phyloP scores from a whole-genome alignment of 64 coral and sea anemone genomes.

The Montipora sp. region DNA sequence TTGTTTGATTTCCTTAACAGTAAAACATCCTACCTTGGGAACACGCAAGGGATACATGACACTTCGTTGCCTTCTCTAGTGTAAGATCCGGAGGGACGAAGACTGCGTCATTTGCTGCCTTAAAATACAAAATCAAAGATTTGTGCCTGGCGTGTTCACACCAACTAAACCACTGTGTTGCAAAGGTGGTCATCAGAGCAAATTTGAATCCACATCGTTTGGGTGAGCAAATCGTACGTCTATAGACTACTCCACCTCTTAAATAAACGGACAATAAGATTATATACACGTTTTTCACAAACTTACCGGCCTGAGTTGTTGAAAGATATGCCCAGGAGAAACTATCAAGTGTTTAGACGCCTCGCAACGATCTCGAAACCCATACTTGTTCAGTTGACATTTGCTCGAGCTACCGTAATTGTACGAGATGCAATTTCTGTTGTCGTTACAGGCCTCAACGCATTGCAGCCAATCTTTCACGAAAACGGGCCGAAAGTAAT shows the following conservation, averaged over 20 bases:
- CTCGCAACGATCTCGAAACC: constrained; percentile 15
- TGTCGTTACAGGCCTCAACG: background rate
- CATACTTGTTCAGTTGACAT: constrained; percentile 3
- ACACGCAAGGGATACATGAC: background rate
- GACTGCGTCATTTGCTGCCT: background rate
- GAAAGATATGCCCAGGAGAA: background rate
- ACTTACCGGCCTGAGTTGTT: constrained; percentile 11
- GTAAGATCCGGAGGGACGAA: background rate
- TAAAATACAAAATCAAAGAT: background rate
- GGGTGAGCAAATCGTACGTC: too few relatives aligned
- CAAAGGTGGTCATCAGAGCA: too few relatives aligned
- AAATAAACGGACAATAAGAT: background rate
- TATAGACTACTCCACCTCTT: too few relatives aligned
- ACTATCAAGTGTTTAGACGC: background rate
- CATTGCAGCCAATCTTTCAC: constrained; percentile 13
- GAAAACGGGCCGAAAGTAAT: background rate
- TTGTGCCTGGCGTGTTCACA: background rate
- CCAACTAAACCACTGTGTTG: too few relatives aligned
- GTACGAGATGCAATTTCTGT: background rate
- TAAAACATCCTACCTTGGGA: background rate
- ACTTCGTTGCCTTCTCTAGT: background rate
- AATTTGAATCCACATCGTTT: too few relatives aligned
- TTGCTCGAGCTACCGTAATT: background rate
- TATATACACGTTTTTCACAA: background rate
- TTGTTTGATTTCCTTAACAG: too few relatives aligned